Percentiles rank a stretch among this genome's conserved stretches.
phyloP scores from a whole-genome alignment of 2,888 invertebrate species.

The Sphaerophoria rueppellii region DNA sequence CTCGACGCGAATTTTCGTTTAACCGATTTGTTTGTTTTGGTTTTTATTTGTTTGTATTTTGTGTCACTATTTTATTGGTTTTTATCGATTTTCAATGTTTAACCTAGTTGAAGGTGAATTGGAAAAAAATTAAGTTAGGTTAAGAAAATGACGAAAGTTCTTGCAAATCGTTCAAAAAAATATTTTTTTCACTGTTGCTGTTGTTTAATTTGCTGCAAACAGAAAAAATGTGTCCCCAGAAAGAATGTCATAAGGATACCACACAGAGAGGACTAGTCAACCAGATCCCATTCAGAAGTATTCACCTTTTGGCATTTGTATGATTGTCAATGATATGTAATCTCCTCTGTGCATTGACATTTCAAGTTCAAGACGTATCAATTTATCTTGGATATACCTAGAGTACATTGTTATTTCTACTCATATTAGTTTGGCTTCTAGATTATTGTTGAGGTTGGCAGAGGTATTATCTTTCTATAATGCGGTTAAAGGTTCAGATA shows the following conservation, averaged over 20 bases:
- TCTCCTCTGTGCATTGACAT: conserved; percentile 11
- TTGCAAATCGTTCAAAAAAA: conserved; percentile 62
- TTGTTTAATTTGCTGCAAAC: too few relatives aligned
- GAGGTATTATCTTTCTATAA: conserved; percentile 25
- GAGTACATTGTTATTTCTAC: background rate
- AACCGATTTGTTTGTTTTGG: conserved; percentile 38
- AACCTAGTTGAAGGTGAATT: conserved; percentile 46
- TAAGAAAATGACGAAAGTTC: background rate
- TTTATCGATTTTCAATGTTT: conserved; percentile 42
- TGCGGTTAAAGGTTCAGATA: background rate
- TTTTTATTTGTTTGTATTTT: conserved; percentile 11
- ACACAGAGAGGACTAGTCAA: conserved; percentile 13
- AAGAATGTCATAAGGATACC: background rate
- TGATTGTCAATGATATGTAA: conserved; percentile 21
- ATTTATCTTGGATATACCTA: background rate
- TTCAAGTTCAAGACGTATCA: conserved; percentile 54
- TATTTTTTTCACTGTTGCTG: background rate
- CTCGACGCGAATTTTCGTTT: background rate
- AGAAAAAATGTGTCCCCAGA: background rate
- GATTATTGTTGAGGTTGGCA: background rate
- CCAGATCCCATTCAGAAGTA: background rate
- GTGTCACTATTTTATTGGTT: conserved; percentile 5
- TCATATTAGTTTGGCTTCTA: conserved; percentile 52
- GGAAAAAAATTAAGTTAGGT: background rate
- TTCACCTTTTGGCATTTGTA: conserved; percentile 19